phyloP scores from a whole-genome alignment of 2,888 invertebrate genomes.

The Melinopterus prodromus region DNA sequence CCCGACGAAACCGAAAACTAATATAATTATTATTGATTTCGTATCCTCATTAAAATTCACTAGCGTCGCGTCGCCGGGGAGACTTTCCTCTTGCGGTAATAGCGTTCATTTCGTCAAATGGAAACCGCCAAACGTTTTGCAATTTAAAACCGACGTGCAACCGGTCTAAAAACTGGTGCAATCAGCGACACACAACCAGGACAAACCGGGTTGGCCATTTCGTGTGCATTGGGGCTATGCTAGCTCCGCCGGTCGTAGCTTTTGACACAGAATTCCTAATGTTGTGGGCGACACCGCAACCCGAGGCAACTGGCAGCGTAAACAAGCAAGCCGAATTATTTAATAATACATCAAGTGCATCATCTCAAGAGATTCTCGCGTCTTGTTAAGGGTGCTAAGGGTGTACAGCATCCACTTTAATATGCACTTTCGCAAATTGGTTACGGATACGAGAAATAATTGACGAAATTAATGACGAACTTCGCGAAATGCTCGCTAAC shows the following conservation, averaged over 20 bases:
- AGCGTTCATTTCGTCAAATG: background rate
- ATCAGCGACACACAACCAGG: background rate
- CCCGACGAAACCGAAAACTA: background rate
- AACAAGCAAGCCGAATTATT: background rate
- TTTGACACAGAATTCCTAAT: slow-evolving; percentile 4
- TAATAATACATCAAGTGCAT: background rate
- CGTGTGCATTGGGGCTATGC: background rate
- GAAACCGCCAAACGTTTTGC: background rate
- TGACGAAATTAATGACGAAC: no score
- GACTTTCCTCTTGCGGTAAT: background rate
- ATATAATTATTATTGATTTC: background rate
- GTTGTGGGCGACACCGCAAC: background rate
- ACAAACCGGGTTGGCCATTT: background rate
- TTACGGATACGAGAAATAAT: no score
- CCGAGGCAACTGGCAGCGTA: background rate
- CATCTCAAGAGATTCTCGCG: background rate
- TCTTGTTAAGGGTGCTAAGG: no score
- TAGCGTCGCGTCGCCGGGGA: background rate
- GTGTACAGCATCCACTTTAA: background rate
- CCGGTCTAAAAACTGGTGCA: background rate
- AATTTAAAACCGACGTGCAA: background rate
- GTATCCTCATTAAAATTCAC: background rate
- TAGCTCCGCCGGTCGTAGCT: background rate
- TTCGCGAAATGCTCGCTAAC: no score
- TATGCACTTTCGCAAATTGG: background rate